Evolutionary conservation across 1,140 invertebrate genomes (phyloP), one percentile per base, ranked within the genome.

Genomic region (Drosophila suzukii): DNA sequence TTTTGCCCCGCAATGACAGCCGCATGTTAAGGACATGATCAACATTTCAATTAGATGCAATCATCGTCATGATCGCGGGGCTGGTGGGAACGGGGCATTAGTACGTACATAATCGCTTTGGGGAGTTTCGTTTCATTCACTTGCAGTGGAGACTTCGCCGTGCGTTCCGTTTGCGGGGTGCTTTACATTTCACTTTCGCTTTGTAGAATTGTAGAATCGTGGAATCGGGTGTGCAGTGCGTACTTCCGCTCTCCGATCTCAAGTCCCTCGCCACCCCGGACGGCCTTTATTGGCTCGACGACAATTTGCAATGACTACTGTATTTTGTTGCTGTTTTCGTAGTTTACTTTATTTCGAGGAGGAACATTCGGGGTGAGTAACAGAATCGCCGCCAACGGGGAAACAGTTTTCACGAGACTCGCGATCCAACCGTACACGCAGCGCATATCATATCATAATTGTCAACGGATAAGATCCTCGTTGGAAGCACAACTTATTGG

Each of bases 41-140:
- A 89, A 84, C 85, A 89, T 89, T 89, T 84, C 84, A 89, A 89
- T 89, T 90, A 81, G 47, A 66, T 81, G 77, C 70, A 89, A 89
- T 89, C 83, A 86, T 74, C 61, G 51, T 54, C 66, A 65, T 79
- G 70, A 55, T 32, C 41, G 43, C 3, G 47, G 24, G 24, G 6
- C n/a, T 13, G 11, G 20, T 49, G 46, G 47, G 47, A 6, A 30
- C 30, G 47, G 24, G 47, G 7, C 7, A 24, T 5, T 27, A 27
- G 3, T 34, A 34, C 32, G 8, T 34, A 34, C 32, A 10, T 32
- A 34, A 58, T 63, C 57, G 46, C 24, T 53, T 53, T 51, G 74
- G 55, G 68, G 68, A 62, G 65, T 75, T 63, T 24, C 55, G 50
- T 72, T 56, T 77, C 47, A 59, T 75, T 53, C 59, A 71, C 60